Base-by-base conservation (phyloP, 2,888 invertebrate genomes). In the Idaea straminata region DNA sequence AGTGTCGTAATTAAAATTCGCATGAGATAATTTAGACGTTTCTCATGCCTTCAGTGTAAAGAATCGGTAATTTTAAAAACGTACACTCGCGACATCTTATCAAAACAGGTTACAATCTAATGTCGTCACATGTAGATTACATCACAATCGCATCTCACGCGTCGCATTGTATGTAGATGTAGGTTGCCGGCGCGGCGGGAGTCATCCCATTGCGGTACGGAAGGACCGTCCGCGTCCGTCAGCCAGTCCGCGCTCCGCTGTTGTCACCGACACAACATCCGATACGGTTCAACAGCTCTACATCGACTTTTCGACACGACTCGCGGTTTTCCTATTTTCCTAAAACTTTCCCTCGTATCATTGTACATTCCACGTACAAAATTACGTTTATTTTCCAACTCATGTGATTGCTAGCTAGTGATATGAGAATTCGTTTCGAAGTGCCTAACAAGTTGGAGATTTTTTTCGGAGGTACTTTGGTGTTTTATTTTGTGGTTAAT, bases 381-480 rank as follows among this genome's bases (percentile, higher is more conserved):
- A 10, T 47, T 10, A 47, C 47, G 36, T 36, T 36, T 36, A 36
- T 36, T 47, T 13, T 47, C 13, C 47, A 47, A 47, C 47, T 58
- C 69, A 80, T 82, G 80, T 78, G 78, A 77, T 70, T 47, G 47
- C 13, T 74, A 79, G 74, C 77, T 64, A 83, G 87, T 89, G 89
- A 86, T 84, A 91, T 92, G 92, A 87, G 83, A 85, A 92, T 92
- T 83, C 85, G 91, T 66, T 92, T 90, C 77, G 92, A 92, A 83
- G 92, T 91, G 85, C 92, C 92, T 68, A 92, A 92, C 78, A 92
- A 88, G 79, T 90, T 92, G 91, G 92, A 92, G 88, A 92, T 92
- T 77, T 82, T 85, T 76, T 91, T 92, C 73, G 89, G 89, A 78
- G 85, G 87, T 87, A 59, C 34, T 59, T 89, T 86, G 83, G 79